phyloP scores from a whole-genome alignment of 2,797 vertebrate species.

The Valencia hispanica region DNA sequence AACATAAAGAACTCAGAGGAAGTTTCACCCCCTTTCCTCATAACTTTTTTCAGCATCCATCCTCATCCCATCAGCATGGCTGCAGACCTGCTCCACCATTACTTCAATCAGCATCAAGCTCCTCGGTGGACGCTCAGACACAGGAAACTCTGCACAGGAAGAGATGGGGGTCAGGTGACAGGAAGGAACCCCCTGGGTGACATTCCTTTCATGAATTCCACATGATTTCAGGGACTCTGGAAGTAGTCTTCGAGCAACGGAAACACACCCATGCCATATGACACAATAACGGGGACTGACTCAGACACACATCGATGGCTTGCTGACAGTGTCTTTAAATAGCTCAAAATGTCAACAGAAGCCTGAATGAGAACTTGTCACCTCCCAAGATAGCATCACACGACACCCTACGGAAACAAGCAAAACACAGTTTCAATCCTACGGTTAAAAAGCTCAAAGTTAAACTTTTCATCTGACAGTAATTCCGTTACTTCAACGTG shows the following conservation, averaged over 20 bases:
- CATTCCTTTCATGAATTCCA: conserved; percentile 69
- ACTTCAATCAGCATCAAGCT: conserved; percentile 1
- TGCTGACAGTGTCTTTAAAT: conserved; percentile 44
- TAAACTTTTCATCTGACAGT: not conserved
- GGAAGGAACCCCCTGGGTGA: conserved; percentile 63
- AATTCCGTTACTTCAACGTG: not conserved
- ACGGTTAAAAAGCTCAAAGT: not conserved
- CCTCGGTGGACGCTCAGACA: conserved; percentile 47
- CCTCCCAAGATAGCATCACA: conserved; percentile 33
- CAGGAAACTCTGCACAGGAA: conserved; percentile 66
- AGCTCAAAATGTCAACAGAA: conserved; percentile 25
- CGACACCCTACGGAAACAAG: not conserved
- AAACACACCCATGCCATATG: conserved; percentile 61
- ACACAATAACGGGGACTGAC: conserved; percentile 17
- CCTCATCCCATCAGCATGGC: not conserved
- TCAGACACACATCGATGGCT: conserved; percentile 13
- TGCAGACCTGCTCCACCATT: conserved; percentile 11
- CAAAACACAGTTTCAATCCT: not conserved
- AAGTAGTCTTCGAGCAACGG: conserved; percentile 55
- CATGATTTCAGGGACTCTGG: conserved; percentile 61
- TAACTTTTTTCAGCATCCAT: not conserved
- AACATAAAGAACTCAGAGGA: not conserved
- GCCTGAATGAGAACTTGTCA: conserved; percentile 25
- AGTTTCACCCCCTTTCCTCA: not conserved
- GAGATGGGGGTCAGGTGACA: conserved; percentile 75